Conservation (phyloP, 2,113 vertebrate genomes). For the Lynx canadensis region DNA sequence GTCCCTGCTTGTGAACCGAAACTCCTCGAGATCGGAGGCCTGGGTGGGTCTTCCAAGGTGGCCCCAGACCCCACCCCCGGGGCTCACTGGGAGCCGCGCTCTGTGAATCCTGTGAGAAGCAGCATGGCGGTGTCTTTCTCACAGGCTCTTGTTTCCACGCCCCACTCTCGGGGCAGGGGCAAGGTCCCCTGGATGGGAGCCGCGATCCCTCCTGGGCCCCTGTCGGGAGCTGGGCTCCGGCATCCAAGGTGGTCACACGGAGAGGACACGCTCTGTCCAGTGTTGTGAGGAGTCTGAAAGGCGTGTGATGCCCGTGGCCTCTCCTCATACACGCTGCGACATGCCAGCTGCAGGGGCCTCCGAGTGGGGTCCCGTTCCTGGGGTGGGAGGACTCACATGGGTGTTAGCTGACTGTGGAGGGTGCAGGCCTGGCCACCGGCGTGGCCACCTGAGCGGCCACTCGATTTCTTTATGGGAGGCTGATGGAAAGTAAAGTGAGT, state of each 20-base stretch:
- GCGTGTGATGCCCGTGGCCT: not conserved
- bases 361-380: not conserved
- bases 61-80: rapidly evolving
- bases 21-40: not conserved
- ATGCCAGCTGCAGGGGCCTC: not conserved
- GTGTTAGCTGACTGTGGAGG: not conserved
- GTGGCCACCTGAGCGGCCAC: not conserved
- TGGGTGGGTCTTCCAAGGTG: not conserved
- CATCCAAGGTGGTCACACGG: rapidly evolving
- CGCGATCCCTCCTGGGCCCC: not conserved
- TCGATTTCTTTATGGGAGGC: not conserved
- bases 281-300: not conserved
- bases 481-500: not conserved
- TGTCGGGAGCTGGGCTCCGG: not conserved
- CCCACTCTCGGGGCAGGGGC: not conserved
- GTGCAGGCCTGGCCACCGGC: not conserved
- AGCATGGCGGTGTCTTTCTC: rapidly evolving
- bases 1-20: not conserved
- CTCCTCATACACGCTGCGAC: not conserved
- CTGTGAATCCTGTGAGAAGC: not conserved
- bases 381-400: not conserved
- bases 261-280: not conserved
- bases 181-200: not conserved
- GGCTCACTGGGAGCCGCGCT: rapidly evolving
- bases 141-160: not conserved